Evolutionary conservation across 2,113 vertebrate genomes (phyloP), one percentile per base, ranked within the genome.

Genomic region (Ranitomeya imitator): DNA sequence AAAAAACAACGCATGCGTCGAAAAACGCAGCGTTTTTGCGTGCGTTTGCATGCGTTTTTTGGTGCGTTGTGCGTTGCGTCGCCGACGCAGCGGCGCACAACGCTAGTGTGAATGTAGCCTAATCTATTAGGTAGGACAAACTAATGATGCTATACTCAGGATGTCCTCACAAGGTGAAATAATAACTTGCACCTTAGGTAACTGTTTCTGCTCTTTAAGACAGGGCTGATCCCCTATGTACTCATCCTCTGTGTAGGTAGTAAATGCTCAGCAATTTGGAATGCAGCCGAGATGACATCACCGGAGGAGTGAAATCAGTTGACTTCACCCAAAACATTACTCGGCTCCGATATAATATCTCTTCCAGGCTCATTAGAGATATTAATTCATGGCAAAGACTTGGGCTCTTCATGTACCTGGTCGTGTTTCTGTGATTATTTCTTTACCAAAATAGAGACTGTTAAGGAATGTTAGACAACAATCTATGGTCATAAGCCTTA

Each of bases 221-320:
- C 77, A 76, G 52, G 52, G 51, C 54, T 78, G 51, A 79, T 57
- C 77, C 77, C 51, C 57, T 9, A 79, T 79, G 52, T 23, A 23
- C 77, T 79, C 77, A 79, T 79, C 52, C 7, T 52, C 21, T 23
- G 77, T 79, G 12, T 55, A 79, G 51, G 6, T 57, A n/a, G 21
- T 79, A 55, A 21, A 79, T 55, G 77, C 52, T 79, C 77, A 55
- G 55, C 77, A 57, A 79, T 14, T 57, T 79, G 79, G 79, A 81
- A 81, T 81, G 57, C 26, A 3, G 26, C 59, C 14, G 10, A 26
- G 55, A 15, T 81, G 57, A 81, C 79, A 81, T 81, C 79, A 81
- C 16, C 21, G 79, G 23, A 59, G 79, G 79, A 81, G 79, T 61
- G 4, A 61, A 59, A 13, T 18, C 55, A 18, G 79, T 31, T 81